Base-by-base conservation (phyloP, 2,113 vertebrate genomes). In the Anhinga anhinga region DNA sequence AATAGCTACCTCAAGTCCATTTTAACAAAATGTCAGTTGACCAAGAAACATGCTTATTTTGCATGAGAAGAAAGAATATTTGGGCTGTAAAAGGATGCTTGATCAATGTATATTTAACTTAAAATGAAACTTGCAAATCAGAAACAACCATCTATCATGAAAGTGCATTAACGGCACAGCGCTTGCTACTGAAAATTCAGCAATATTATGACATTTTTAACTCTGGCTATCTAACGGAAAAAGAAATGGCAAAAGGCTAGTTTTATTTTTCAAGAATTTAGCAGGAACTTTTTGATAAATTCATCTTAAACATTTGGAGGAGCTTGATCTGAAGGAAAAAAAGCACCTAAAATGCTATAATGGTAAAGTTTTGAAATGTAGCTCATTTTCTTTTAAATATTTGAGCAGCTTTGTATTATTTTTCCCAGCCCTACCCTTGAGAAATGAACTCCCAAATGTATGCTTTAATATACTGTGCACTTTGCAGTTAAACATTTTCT, bases 11-110 rank as follows among this genome's bases (percentile, higher is more conserved):
- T 98, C 98, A 97, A 96, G 98, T 97, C 98, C 94, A 97, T 95
- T 97, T 97, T 97, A 97, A 97, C 98, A 98, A 97, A 98, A 98
- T 97, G 98, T 97, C 98, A 98, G 98, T 98, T 98, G 98, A 98
- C 98, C 98, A 99, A 98, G 98, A 98, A 98, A 98, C 97, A 96
- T 96, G 96, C 94, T 97, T 97, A 98, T 97, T 97, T 97, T 97
- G 95, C 97, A 96, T 87, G 82, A 95, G 93, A 93, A 97, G 95
- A 90, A 94, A 55, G 86, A 78, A 50, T 78, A 84, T 95, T 86
- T 88, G 58, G 56, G 85, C 94, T 89, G 85, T 94, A 90, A 96
- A 82, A 94, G 94, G 88, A 87, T 76, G 71, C 95, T 93, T 97
- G 96, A 95, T 96, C 97, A 95, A 90, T 97, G 97, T 97, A 74